phyloP scores from a whole-genome alignment of 2,797 vertebrate species.

The Tarsius wallacei region DNA sequence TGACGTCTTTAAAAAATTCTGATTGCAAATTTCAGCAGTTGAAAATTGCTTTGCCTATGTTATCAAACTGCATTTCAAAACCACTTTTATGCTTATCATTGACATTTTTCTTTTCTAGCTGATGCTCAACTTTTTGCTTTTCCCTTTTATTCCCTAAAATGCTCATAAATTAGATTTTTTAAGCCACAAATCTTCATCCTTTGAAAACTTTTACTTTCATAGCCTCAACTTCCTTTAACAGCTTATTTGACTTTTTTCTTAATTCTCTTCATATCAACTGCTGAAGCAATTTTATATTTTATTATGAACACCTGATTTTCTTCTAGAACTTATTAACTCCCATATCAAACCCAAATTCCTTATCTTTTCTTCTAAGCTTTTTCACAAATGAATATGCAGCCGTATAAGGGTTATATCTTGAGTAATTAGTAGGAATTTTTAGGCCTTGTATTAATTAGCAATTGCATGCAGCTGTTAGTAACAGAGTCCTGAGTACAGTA shows the following conservation, averaged over 20 bases:
- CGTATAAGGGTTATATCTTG: neutral
- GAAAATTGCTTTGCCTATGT: slow-evolving; percentile 27
- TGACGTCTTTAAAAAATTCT: slow-evolving; percentile 40
- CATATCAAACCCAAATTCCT: slow-evolving; percentile 31
- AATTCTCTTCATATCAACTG: neutral
- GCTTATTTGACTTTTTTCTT: neutral
- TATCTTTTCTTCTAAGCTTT: neutral
- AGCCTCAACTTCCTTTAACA: neutral
- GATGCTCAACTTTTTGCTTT: neutral
- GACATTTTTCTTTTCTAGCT: slow-evolving; percentile 24
- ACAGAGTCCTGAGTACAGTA: neutral
- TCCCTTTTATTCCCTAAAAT: neutral
- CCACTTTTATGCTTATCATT: slow-evolving; percentile 22
- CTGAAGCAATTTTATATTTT: neutral
- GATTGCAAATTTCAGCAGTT: slow-evolving; percentile 40
- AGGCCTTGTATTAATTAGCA: neutral
- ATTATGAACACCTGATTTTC: neutral
- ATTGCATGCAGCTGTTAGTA: neutral
- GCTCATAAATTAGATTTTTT: slow-evolving; percentile 15
- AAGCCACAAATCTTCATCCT: neutral
- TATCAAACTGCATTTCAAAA: slow-evolving; percentile 25
- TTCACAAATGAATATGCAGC: neutral
- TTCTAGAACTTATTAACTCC: neutral
- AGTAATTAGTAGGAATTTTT: neutral
- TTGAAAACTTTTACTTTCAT: neutral